phyloP scores from a whole-genome alignment of 2,888 invertebrate species.

The Dioctria linearis region DNA sequence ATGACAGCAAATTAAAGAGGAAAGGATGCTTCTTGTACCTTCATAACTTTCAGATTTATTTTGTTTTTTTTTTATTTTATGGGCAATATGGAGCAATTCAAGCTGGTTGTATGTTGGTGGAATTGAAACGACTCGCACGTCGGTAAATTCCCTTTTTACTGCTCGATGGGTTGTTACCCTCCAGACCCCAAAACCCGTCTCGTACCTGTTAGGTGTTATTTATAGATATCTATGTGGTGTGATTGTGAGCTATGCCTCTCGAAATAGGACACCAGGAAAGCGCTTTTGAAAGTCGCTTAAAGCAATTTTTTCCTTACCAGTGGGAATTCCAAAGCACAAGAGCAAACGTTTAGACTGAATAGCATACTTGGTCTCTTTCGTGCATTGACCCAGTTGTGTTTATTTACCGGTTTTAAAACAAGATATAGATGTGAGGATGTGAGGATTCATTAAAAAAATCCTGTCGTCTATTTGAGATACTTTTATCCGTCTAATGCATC shows the following conservation, averaged over 20 bases:
- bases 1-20: neutral
- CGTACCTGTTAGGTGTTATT: slow-evolving; percentile 30
- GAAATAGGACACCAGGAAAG: slow-evolving; percentile 23
- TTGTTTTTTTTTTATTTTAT: neutral
- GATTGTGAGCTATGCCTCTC: slow-evolving; percentile 41
- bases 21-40: neutral
- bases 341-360: neutral
- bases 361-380: slow-evolving; percentile 29
- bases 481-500: neutral
- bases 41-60: neutral
- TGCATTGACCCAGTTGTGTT: slow-evolving; percentile 52
- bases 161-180: slow-evolving; percentile 39
- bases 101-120: neutral
- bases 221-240: slow-evolving; percentile 42
- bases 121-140: slow-evolving; percentile 18
- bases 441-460: neutral
- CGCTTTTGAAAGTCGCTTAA: slow-evolving; percentile 33
- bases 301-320: slow-evolving; percentile 31
- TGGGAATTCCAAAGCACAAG: slow-evolving; percentile 1
- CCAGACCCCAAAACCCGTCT: slow-evolving; percentile 30
- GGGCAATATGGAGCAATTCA: slow-evolving; percentile 24
- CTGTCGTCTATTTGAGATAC: slow-evolving; percentile 18
- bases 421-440: slow-evolving; percentile 3
- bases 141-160: slow-evolving; percentile 14
- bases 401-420: slow-evolving; percentile 25